A percentile compares a stretch with the other conserved stretches of the same genome.
Conservation (phyloP, 2,888 invertebrate species). For the Melieria crassipennis region DNA sequence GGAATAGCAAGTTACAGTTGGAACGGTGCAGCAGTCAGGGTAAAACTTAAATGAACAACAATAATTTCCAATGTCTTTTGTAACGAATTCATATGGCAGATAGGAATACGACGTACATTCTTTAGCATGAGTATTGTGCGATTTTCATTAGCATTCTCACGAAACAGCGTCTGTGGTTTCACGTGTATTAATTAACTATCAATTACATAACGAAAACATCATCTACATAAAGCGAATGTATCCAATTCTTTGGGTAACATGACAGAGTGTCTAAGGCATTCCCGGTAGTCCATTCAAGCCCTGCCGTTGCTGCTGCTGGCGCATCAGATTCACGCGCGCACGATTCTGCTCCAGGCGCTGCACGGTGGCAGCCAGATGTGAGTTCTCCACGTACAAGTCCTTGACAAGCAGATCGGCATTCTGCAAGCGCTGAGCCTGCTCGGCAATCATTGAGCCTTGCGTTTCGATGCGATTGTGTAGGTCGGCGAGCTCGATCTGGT, state of each 20-base stretch:
- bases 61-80: conserved; percentile 9
- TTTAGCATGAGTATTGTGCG: conserved; percentile 21
- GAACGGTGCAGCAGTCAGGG: no score
- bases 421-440: conserved; percentile 74
- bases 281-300: conserved; percentile 50
- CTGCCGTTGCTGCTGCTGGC: conserved; percentile 59
- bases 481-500: conserved; percentile 65
- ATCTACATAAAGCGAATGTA: not conserved
- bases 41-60: conserved; percentile 5
- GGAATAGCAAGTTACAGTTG: no score
- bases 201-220: conserved; percentile 11
- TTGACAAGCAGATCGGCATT: conserved; percentile 81
- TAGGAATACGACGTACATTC: conserved; percentile 15
- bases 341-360: conserved; percentile 65
- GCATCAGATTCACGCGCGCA: conserved; percentile 60
- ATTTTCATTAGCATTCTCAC: conserved; percentile 9
- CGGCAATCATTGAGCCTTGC: conserved; percentile 66
- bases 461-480: conserved; percentile 68
- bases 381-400: conserved; percentile 86
- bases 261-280: conserved; percentile 51
- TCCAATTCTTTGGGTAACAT: conserved; percentile 22
- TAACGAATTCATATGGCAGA: conserved; percentile 16
- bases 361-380: conserved; percentile 75
- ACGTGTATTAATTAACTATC: conserved; percentile 17
- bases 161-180: not conserved